These are phyloP conservation scores for Dromiciops gliroides DNA, from an alignment of 2,113 vertebrate genomes.

Conservation along the genomic window DNA sequence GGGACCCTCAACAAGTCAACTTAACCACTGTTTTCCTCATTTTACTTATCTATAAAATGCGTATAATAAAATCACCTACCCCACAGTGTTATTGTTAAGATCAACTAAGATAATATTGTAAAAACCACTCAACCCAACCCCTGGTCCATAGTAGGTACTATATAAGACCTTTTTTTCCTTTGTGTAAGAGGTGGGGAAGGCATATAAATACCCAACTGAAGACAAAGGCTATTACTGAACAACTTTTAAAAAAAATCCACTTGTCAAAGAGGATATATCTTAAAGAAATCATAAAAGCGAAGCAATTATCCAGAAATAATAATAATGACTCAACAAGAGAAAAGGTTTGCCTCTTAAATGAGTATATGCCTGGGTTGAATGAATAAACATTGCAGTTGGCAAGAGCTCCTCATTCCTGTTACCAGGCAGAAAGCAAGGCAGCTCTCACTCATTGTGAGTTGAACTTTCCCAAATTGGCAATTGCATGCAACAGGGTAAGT, in stretches of 20 bases:
- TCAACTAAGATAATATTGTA: neutral
- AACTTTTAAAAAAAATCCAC: neutral
- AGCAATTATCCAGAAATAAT: constrained; percentile 41
- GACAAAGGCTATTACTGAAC: constrained; percentile 1
- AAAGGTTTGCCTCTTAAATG: neutral
- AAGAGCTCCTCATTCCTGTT: neutral
- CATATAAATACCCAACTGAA: neutral
- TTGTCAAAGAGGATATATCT: constrained; percentile 5
- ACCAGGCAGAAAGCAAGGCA: neutral
- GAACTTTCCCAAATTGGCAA: constrained; percentile 21
- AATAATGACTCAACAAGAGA: neutral
- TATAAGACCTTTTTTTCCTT: neutral
- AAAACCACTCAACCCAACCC: neutral
- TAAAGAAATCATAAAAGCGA: constrained; percentile 13
- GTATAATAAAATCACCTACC: neutral
- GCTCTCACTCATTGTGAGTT: neutral
- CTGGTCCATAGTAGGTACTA: neutral
- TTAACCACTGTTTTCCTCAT: neutral
- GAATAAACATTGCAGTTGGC: neutral
- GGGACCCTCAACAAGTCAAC: neutral
- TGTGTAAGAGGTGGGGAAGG: neutral
- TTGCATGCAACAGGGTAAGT: neutral
- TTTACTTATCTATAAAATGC: neutral
- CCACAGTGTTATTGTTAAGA: neutral
- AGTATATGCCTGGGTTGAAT: neutral